Evolutionary conservation across 2,888 invertebrate genomes (phyloP), one percentile per base, ranked within the genome.

Genomic region (Bellardia bayeri): DNA sequence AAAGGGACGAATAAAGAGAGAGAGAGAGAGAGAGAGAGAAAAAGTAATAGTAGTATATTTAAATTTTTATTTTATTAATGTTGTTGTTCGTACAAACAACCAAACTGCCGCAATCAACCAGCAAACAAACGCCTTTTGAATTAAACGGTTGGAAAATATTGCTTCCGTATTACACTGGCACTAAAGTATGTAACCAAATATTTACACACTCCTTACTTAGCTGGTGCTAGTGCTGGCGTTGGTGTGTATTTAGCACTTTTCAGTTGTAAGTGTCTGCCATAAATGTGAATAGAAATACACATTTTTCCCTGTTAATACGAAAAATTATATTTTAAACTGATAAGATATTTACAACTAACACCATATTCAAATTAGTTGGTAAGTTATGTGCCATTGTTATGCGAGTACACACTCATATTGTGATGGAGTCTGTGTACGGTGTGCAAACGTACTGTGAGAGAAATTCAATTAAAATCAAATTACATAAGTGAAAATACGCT

Each of bases 81-180:
- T 11, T 58, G 9, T 37, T 61, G n/a, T 61, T 69, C 40, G 5
- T 30, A 37, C 45, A 72, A 49, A 23, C 37, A 69, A 37, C 6
- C 33, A 11, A 16, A 45, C 42, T 58, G 45, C 9, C 14, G n/a
- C 30, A 80, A 56, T 68, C 8, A 45, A 37, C n/a, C 23, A 56
- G 58, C 23, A 37, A 61, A 76, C 68, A 71, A 76, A 76, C 83
- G 71, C 61, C 66, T 80, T 78, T 72, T 83, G 80, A 68, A 87
- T 87, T 61, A 76, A 80, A 63, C 76, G 81, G 23, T 74, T 74
- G 45, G 30, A 74, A 81, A 82, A 68, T 72, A 69, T 49, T 87
- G 84, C 87, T 87, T 87, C 87, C 87, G 87, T 87, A 87, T 87
- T 87, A 87, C 81, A 49, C 72, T 69, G 14, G 6, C 51, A 74